These are phyloP conservation scores for Serripes groenlandicus DNA, from an alignment of 2,888 invertebrate genomes.

Conservation along the genomic window DNA sequence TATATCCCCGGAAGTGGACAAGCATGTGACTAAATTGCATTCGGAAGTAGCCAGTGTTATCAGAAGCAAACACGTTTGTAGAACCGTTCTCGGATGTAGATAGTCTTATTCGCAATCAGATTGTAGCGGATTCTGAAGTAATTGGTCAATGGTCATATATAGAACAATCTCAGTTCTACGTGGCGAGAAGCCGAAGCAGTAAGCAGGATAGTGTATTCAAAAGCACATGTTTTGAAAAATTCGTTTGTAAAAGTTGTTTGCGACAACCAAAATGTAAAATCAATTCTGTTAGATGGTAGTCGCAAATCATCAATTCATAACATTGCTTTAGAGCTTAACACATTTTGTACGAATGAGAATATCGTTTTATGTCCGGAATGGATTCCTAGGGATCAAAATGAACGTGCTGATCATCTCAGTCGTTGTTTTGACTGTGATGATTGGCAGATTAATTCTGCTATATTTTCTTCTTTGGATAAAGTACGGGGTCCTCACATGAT, in stretches of 20 bases:
- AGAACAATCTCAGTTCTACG: conserved; percentile 12
- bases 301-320: not conserved
- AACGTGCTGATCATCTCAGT: conserved; percentile 20
- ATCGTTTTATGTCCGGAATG: conserved; percentile 3
- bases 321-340: not conserved
- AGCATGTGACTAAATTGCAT: too few relatives aligned
- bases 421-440: conserved; percentile 27
- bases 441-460: conserved; percentile 5
- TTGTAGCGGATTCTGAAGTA: too few relatives aligned
- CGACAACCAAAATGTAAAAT: conserved; percentile 21
- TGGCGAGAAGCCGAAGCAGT: conserved; percentile 24
- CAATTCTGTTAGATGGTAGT: conserved; percentile 9
- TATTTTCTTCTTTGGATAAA: not conserved
- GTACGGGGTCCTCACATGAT: conserved; percentile 32
- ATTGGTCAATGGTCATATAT: not conserved
- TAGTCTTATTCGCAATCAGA: too few relatives aligned
- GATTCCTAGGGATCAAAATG: conserved; percentile 14
- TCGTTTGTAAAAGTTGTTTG: conserved; percentile 7
- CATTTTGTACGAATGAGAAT: not conserved
- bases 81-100: too few relatives aligned
- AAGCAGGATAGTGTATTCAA: not conserved
- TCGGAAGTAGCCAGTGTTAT: too few relatives aligned
- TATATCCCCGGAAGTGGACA: too few relatives aligned
- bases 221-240: not conserved
- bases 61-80: too few relatives aligned